These are phyloP conservation scores for Apotomis turbidana DNA, from an alignment of 2,888 invertebrate species.

Conservation along the genomic window DNA sequence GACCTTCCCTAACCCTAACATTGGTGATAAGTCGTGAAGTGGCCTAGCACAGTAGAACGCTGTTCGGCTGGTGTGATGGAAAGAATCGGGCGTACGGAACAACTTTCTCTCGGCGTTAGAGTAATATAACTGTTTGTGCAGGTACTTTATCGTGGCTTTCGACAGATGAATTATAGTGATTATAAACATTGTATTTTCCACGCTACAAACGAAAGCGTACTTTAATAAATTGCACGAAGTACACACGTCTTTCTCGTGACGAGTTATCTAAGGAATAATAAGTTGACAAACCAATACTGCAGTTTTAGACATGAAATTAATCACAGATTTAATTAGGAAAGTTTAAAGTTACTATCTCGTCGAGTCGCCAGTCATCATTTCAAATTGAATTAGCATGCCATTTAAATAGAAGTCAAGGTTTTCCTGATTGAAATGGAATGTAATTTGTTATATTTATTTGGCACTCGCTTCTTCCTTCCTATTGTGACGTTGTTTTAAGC, in stretches of 20 bases:
- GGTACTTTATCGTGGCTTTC: slow-evolving; percentile 34
- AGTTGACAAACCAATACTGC: too few species aligned
- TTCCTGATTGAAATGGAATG: slow-evolving; percentile 20
- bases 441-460: slow-evolving; percentile 30
- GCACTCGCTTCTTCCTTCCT: slow-evolving; percentile 19
- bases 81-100: slow-evolving; percentile 35
- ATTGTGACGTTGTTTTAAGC: slow-evolving; percentile 9
- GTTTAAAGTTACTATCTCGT: background rate
- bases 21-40: slow-evolving; percentile 1
- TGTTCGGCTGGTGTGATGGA: slow-evolving; percentile 23
- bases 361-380: slow-evolving; percentile 22
- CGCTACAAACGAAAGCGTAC: slow-evolving; percentile 2
- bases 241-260: too few species aligned
- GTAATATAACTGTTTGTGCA: slow-evolving; percentile 41
- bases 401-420: slow-evolving; percentile 36
- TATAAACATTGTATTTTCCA: slow-evolving; percentile 28
- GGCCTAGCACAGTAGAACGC: background rate
- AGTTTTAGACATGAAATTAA: background rate
- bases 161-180: slow-evolving; percentile 27
- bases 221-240: background rate
- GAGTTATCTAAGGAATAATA: too few species aligned
- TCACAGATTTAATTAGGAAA: background rate
- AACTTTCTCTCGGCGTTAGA: slow-evolving; percentile 42
- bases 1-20: slow-evolving; percentile 42
- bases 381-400: slow-evolving; percentile 34